Percentiles rank a stretch among this genome's conserved stretches.
Evolutionary conservation across 2,113 vertebrate genomes (phyloP).

Genomic region (Dasyornis broadbenti): DNA sequence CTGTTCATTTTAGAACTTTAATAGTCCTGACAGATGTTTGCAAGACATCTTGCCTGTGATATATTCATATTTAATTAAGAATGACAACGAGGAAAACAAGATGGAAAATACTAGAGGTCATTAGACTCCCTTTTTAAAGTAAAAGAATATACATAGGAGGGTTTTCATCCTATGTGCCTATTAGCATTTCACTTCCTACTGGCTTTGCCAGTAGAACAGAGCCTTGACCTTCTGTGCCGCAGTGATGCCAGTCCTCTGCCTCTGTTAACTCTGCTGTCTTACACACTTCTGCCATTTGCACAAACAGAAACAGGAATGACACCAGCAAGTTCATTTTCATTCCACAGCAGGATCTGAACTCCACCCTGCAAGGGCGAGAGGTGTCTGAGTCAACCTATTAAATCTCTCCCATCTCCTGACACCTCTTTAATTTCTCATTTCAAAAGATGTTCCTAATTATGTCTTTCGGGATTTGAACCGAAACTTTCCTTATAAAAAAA

Average conservation of each 20-base stretch:
- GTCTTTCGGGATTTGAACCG: neutral
- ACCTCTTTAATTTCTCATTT: constrained; percentile 37
- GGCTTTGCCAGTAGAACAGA: neutral
- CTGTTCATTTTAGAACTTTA: neutral
- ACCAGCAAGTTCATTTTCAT: constrained; percentile 7
- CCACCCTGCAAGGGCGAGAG: constrained; percentile 1
- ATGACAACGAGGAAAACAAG: constrained; percentile 23
- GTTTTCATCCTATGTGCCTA: neutral
- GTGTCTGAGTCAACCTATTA: constrained; percentile 6
- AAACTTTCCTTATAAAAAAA: neutral
- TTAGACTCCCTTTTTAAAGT: neutral
- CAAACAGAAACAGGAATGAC: neutral
- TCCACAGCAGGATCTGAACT: constrained; percentile 16
- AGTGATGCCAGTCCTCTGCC: neutral
- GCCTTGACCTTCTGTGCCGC: neutral
- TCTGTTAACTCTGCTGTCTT: neutral
- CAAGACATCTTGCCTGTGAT: neutral
- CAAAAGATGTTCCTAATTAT: constrained; percentile 36
- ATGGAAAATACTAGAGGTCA: neutral
- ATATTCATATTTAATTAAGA: neutral
- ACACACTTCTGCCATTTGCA: neutral
- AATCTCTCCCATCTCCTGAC: neutral
- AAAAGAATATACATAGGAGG: neutral
- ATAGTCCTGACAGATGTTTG: neutral
- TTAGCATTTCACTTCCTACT: neutral